Base-by-base conservation (phyloP, 2,797 vertebrate genomes). In the Rhodeus uyekii region DNA sequence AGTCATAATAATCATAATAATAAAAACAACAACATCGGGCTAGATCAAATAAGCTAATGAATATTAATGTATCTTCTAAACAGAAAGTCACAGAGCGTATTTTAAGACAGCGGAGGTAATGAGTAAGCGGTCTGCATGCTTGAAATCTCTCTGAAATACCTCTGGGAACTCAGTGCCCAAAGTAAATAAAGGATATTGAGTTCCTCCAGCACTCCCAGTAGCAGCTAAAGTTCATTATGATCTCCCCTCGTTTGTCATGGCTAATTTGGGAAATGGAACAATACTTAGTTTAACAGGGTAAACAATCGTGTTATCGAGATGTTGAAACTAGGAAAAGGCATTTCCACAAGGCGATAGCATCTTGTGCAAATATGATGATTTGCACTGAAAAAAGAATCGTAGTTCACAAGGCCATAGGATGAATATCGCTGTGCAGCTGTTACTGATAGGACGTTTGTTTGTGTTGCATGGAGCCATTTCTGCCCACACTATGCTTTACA, bases 181-280 rank as follows among this genome's bases (percentile, higher is more conserved):
- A 85, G 83, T 68, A 87, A 87, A 87, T 77, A 87, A 55, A 78
- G 74, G 55, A 84, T 71, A 63, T 29, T 65, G 53, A 64, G 67
- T 75, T 78, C 80, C 61, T 82, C 22, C 48, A 76, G 48, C 42
- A 78, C 83, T 87, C 86, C 86, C 83, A 76, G 86, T 87, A 85
- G 86, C 83, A 85, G 73, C 81, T 58, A 76, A 83, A 86, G 82
- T 86, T 83, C 87, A 80, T 86, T 80, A 83, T 14, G 36, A 73
- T 63, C 80, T 72, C 72, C 71, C 22, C 71, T 84, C 72, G 71
- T 87, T 84, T 83, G 77, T 84, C 86, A 84, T 32, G 36, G 60
- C 71, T 84, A 82, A 84, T 82, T 79, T 86, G 65, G 83, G 81
- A 65, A 86, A 74, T 73, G 69, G 63, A 81, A 87, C 75, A 83